Conservation (phyloP, 2,113 vertebrate species). For the Planiliza haematocheilus region DNA sequence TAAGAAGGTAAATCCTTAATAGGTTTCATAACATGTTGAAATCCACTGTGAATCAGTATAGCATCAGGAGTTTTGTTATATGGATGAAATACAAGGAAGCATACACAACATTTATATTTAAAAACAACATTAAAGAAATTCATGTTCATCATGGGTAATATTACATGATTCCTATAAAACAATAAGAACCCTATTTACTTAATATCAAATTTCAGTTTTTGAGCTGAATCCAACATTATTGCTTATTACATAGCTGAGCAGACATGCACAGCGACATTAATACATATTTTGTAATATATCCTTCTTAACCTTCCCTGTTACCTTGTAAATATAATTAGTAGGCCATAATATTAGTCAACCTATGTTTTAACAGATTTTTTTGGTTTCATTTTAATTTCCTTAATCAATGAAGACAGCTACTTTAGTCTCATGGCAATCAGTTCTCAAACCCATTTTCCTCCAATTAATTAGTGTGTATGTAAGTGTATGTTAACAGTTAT, state of each 20-base stretch:
- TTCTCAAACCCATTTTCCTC: not conserved
- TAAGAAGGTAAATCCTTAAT: conserved; percentile 62
- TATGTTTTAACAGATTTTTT: not conserved
- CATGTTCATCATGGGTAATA: not conserved
- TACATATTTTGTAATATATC: not conserved
- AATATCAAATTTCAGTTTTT: too few species aligned
- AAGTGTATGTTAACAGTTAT: not conserved
- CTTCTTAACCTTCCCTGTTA: not conserved
- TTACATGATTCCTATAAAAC: not conserved
- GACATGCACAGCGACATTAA: too few species aligned
- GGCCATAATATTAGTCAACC: not conserved
- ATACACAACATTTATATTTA: not conserved
- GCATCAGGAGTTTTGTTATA: not conserved
- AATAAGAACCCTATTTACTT: not conserved
- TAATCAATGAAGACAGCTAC: not conserved
- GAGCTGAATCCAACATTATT: too few species aligned
- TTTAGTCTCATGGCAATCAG: not conserved
- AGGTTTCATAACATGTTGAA: conserved; percentile 18
- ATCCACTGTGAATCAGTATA: not conserved
- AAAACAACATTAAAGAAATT: not conserved
- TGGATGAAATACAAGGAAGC: conserved; percentile 14
- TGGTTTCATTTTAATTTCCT: not conserved
- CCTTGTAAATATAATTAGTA: not conserved
- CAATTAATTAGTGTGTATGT: not conserved
- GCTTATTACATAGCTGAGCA: too few species aligned